A percentile compares a stretch with the other conserved stretches of the same genome.
phyloP scores from a whole-genome alignment of 2,113 vertebrate genomes.

The Microcebus murinus region DNA sequence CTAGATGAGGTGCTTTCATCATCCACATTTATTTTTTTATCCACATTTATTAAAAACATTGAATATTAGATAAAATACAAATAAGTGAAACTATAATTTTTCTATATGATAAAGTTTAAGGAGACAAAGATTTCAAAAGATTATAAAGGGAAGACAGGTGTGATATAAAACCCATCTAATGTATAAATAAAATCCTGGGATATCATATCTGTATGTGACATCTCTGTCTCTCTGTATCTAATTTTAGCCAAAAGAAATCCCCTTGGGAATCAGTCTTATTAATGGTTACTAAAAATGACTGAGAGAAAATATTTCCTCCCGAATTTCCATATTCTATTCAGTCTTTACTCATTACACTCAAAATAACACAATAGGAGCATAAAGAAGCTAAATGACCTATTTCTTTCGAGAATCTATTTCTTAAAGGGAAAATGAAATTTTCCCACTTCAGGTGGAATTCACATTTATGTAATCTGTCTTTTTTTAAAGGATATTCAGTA shows the following conservation, averaged over 20 bases:
- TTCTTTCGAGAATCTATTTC: conserved; percentile 63
- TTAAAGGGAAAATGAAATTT: conserved; percentile 61
- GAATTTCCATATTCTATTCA: conserved; percentile 56
- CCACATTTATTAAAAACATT: conserved; percentile 51
- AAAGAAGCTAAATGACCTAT: conserved; percentile 63
- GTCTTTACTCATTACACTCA: conserved; percentile 59
- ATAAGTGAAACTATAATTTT: conserved; percentile 11
- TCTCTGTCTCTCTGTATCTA: conserved; percentile 37
- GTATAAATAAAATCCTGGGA: conserved; percentile 27
- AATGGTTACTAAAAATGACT: conserved; percentile 74
- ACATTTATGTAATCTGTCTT: conserved; percentile 34
- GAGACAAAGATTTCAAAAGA: conserved; percentile 47
- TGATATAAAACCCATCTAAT: neutral
- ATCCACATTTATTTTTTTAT: conserved; percentile 52
- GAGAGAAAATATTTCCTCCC: conserved; percentile 40
- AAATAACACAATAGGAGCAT: conserved; percentile 56
- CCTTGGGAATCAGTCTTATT: conserved; percentile 64
- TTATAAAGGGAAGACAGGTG: neutral
- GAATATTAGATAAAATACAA: conserved; percentile 15
- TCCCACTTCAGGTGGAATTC: neutral
- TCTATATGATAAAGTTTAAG: conserved; percentile 39
- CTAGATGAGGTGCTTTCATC: neutral
- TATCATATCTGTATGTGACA: neutral
- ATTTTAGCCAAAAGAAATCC: conserved; percentile 58
- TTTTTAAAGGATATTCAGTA: conserved; percentile 43